Evolutionary conservation across 1,140 invertebrate species (phyloP), one percentile per base, ranked within the genome.

Genomic region (Zaprionus gabonicus): DNA sequence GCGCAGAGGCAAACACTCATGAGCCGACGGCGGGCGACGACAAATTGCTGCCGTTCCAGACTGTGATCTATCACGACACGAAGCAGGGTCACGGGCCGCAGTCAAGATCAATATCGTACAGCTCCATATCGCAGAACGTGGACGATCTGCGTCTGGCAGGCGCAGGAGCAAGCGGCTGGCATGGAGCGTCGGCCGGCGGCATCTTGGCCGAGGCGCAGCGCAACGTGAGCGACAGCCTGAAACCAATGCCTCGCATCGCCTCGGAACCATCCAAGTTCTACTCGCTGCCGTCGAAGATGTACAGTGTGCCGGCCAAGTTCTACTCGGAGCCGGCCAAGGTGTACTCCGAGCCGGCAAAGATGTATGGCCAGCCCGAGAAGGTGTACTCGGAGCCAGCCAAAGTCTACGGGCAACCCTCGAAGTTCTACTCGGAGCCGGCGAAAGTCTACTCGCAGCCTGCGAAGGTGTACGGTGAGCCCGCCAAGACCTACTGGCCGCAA

Each of bases 391-490:
- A 51, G 46, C 46, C 93, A 2, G 66, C 93, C 0, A 93, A 93
- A 75, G 93, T 94, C 73, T 95, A 95, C 78, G 93, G 94, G 23
- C 94, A 95, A 67, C 94, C 94, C 0, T 93, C 94, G 9, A 95
- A 95, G 67, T 93, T 95, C 46, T 96, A 96, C 77, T 94, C 94
- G 10, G 94, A 95, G 79, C 95, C 95, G 1, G 94, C 94, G 10
- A 94, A 94, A 74, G 91, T 95, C 0, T 96, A 96, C 70, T 93
- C 94, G 1, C 94, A 96, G 73, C 95, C 95, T 0, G 93, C 95
- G 0, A 95, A 96, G 84, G 92, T 96, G 51, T 95, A 95, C 72
- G 88, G 93, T 1, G 93, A 94, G 36, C 95, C 95, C 0, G 91
- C 94, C 0, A 94, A 93, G 68, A 85, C 93, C 3, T 94, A 94